Conservation (phyloP, 1,140 invertebrate species). For the Pseudomyrmex concolor region DNA sequence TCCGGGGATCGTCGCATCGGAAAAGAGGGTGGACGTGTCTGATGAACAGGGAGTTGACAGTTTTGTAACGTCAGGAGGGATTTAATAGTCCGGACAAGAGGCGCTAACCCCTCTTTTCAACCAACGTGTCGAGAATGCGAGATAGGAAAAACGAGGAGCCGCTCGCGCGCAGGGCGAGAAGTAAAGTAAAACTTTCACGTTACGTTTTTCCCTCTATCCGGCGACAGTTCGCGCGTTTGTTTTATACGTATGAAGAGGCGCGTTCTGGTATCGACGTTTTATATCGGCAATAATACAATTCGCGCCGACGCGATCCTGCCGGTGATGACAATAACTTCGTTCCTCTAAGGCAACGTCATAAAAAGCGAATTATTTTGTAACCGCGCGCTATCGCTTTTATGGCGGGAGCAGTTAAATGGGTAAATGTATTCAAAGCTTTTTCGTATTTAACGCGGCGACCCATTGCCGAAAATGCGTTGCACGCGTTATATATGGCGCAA, state of each 20-base stretch:
- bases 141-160: constrained; percentile 24
- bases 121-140: constrained; percentile 57
- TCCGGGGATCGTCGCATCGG: constrained; percentile 22
- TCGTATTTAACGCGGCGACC: constrained; percentile 14
- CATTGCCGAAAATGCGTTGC: too few relatives aligned
- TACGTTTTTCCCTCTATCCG: constrained; percentile 38
- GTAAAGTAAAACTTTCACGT: constrained; percentile 62
- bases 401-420: background rate
- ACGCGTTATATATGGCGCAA: too few relatives aligned
- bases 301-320: constrained; percentile 9
- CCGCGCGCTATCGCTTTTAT: constrained; percentile 32
- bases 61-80: constrained; percentile 58
- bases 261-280: constrained; percentile 57
- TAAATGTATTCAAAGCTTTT: constrained; percentile 23
- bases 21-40: constrained; percentile 51
- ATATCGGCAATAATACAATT: constrained; percentile 57
- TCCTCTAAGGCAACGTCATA: constrained; percentile 31
- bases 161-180: constrained; percentile 37
- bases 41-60: constrained; percentile 51
- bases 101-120: constrained; percentile 57
- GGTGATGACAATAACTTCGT: constrained; percentile 44
- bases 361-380: constrained; percentile 51
- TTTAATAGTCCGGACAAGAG: constrained; percentile 58
- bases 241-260: constrained; percentile 49
- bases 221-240: constrained; percentile 57